Conservation (phyloP, 2,113 vertebrate genomes). For the Hylia prasina region DNA sequence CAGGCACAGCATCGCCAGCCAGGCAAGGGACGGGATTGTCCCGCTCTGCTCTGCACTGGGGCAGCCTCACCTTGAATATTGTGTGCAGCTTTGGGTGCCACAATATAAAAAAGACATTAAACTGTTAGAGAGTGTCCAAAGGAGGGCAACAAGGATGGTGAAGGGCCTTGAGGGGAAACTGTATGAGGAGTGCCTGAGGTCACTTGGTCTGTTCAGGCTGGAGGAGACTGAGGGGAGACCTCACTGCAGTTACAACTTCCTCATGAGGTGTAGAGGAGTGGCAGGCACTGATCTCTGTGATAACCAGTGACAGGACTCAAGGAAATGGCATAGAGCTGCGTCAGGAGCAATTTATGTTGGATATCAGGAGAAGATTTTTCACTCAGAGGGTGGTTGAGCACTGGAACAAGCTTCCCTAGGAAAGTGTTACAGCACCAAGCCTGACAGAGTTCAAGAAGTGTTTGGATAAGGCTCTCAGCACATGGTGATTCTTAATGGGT, state of each 20-base stretch:
- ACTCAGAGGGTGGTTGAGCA: not conserved
- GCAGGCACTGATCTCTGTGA: not conserved
- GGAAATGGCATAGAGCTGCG: not conserved
- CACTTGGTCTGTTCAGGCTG: not conserved
- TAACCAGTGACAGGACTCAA: not conserved
- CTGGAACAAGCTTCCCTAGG: not conserved
- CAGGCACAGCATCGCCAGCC: accelerated
- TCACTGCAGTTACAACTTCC: not conserved
- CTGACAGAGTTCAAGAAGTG: not conserved
- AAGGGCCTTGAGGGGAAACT: not conserved
- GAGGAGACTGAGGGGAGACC: not conserved
- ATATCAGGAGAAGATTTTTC: not conserved
- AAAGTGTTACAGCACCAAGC: not conserved
- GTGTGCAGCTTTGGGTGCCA: not conserved
- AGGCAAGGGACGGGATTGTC: not conserved
- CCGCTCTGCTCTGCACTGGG: not conserved
- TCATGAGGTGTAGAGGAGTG: not conserved
- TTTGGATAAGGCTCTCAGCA: not conserved
- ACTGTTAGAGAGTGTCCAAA: not conserved
- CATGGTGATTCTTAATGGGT: not conserved
- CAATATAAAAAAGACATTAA: not conserved
- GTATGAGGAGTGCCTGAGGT: not conserved
- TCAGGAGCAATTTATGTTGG: not conserved
- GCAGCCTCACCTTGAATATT: accelerated
- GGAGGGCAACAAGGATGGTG: not conserved